A percentile compares a stretch with the other conserved stretches of the same genome.
phyloP scores from a whole-genome alignment of 2,797 vertebrate species.

The Sebastes hubbsi region DNA sequence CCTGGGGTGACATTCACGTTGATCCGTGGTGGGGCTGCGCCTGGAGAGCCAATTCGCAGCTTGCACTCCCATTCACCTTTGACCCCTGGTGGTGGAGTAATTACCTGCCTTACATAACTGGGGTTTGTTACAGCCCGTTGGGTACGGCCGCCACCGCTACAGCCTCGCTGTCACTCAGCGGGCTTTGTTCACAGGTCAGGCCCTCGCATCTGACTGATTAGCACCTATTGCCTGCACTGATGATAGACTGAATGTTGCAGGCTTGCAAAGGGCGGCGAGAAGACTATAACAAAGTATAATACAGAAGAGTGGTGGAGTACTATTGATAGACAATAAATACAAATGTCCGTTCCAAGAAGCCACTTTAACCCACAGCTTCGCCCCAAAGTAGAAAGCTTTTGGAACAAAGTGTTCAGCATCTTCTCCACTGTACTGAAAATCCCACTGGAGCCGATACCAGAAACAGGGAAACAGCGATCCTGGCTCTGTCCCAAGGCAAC shows the following conservation, averaged over 20 bases:
- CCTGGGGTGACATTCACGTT: conserved; percentile 51
- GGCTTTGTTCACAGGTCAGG: conserved; percentile 66
- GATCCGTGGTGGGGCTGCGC: conserved; percentile 34
- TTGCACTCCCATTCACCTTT: conserved; percentile 68
- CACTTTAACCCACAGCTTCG: neutral
- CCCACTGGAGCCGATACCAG: neutral
- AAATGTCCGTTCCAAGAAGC: no score
- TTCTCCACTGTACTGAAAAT: neutral
- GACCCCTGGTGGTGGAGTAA: conserved; percentile 70
- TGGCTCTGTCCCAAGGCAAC: neutral
- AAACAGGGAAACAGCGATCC: no score
- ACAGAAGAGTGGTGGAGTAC: neutral
- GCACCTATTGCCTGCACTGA: conserved; percentile 36
- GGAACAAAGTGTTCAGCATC: neutral
- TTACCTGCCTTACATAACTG: conserved; percentile 79
- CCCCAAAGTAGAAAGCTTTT: neutral
- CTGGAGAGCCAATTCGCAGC: conserved; percentile 55
- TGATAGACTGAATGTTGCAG: conserved; percentile 20
- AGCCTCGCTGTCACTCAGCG: conserved; percentile 47
- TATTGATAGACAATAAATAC: neutral
- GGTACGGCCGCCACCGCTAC: conserved; percentile 14
- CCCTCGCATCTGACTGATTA: conserved; percentile 66
- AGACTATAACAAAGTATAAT: neutral
- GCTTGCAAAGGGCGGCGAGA: neutral
- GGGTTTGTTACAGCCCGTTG: conserved; percentile 44